Percentiles rank a stretch among this genome's conserved stretches.
Conservation (phyloP, 2,888 invertebrate species). For the Piscicola geometra region DNA sequence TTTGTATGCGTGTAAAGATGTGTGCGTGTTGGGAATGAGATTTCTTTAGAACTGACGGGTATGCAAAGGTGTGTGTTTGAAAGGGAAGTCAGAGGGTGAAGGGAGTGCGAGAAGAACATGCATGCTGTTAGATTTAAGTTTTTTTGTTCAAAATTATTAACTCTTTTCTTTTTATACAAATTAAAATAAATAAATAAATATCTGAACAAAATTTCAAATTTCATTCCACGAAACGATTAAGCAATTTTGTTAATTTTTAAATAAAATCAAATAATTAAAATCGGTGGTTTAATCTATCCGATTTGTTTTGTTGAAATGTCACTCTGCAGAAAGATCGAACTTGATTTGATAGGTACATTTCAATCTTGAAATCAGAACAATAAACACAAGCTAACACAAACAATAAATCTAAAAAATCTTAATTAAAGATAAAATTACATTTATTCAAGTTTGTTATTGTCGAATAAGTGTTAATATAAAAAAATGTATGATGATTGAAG, state of each 20-base stretch:
- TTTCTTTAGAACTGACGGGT: background rate
- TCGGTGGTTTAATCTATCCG: too few relatives aligned
- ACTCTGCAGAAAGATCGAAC: background rate
- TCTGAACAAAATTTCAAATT: background rate
- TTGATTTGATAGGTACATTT: background rate
- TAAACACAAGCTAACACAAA: background rate
- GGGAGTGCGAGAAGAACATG: background rate
- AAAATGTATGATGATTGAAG: background rate
- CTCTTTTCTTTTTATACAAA: background rate
- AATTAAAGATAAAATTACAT: background rate
- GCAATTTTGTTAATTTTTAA: too few relatives aligned
- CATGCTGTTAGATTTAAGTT: background rate
- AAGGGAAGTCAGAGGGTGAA: too few relatives aligned
- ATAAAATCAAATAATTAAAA: too few relatives aligned
- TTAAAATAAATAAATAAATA: background rate
- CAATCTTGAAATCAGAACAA: background rate
- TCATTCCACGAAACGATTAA: too few relatives aligned
- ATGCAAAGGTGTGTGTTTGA: background rate
- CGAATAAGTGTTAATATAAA: too few relatives aligned
- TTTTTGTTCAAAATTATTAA: background rate
- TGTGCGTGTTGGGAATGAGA: background rate
- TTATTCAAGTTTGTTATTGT: too few relatives aligned
- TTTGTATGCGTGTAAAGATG: too few relatives aligned
- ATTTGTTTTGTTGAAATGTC: background rate
- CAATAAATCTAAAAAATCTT: background rate